A percentile compares a stretch with the other conserved stretches of the same genome.
Evolutionary conservation across 2,113 vertebrate genomes (phyloP).

Genomic region (Gopherus flavomarginatus): DNA sequence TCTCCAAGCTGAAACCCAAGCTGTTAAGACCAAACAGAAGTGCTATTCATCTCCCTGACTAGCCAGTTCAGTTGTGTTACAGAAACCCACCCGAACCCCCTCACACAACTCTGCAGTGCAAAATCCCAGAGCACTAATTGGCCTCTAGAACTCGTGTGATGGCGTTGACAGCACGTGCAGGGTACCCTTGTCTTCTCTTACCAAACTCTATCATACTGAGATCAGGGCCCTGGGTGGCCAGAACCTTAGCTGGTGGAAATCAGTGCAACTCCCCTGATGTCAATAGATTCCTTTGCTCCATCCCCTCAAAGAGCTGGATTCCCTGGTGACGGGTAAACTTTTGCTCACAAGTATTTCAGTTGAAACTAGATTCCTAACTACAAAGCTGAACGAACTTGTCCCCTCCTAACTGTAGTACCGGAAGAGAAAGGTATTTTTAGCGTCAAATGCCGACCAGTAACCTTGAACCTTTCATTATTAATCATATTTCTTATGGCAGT

Average conservation of each 20-base stretch:
- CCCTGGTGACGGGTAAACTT: not conserved
- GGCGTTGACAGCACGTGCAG: not conserved
- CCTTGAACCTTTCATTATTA: not conserved
- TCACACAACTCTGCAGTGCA: not conserved
- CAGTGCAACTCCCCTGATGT: not conserved
- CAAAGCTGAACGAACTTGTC: not conserved
- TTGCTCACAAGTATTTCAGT: not conserved
- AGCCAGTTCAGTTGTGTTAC: accelerated
- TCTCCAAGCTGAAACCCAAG: not conserved
- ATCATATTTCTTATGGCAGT: not conserved
- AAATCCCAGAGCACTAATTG: not conserved
- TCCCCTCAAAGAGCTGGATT: not conserved
- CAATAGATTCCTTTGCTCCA: not conserved
- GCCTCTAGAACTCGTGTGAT: not conserved
- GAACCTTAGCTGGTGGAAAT: not conserved
- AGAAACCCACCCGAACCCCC: accelerated
- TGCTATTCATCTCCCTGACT: slow-evolving; percentile 13
- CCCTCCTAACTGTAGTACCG: not conserved
- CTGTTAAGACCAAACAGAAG: not conserved
- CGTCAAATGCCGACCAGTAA: not conserved
- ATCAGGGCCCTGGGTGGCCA: not conserved
- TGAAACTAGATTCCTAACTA: not conserved
- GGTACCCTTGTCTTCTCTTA: not conserved
- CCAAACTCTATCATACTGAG: not conserved
- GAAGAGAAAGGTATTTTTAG: not conserved